Conservation (phyloP, 1,140 invertebrate genomes). For the Whitmania pigra region DNA sequence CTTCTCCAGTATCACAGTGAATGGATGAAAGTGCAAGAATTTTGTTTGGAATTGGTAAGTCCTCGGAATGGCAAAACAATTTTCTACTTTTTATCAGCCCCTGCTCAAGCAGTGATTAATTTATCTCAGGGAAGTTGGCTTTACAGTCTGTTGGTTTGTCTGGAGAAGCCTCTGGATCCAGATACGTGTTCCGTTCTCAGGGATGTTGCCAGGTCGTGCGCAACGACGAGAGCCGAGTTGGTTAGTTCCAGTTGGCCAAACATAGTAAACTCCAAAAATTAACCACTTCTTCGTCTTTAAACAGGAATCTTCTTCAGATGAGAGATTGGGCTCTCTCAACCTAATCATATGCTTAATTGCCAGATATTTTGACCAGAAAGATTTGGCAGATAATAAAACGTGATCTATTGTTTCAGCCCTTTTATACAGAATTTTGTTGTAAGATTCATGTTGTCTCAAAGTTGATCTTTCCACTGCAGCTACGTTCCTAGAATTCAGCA, state of each 20-base stretch:
- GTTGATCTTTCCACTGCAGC: no score
- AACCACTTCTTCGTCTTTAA: constrained; percentile 27
- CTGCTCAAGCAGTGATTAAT: not conserved
- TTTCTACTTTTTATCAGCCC: no score
- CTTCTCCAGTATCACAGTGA: no score
- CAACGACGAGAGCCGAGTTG: constrained; percentile 44
- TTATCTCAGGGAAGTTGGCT: constrained; percentile 48
- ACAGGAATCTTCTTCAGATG: constrained; percentile 42
- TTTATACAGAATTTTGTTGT: no score
- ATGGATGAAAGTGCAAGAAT: no score
- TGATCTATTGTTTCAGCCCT: no score
- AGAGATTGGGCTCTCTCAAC: constrained; percentile 45
- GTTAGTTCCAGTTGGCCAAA: constrained; percentile 35
- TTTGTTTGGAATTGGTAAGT: no score
- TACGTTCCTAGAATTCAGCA: no score
- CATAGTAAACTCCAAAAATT: not conserved
- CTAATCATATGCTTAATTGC: constrained; percentile 52
- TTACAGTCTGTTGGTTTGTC: constrained; percentile 46
- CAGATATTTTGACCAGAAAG: constrained; percentile 51
- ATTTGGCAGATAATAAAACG: constrained; percentile 38
- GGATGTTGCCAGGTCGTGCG: constrained; percentile 46
- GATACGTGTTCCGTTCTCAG: constrained; percentile 49
- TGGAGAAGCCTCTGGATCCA: constrained; percentile 52
- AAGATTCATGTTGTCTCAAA: no score
- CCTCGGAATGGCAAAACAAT: no score